Conservation (phyloP, 1,140 invertebrate species). For the Sminthurides bifidus region DNA sequence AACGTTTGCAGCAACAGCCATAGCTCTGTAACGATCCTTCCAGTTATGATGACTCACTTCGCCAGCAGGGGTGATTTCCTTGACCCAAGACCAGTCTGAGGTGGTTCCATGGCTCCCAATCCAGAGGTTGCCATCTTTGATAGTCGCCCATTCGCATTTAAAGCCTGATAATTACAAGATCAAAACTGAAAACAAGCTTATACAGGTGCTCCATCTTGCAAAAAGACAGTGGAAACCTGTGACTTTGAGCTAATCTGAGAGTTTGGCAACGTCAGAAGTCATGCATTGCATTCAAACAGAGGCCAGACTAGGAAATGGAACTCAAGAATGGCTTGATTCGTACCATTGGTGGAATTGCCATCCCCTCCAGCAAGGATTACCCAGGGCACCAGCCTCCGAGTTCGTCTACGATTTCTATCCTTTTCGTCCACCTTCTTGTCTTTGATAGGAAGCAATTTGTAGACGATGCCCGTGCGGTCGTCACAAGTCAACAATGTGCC, state of each 20-base stretch:
- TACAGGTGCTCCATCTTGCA: too few species aligned
- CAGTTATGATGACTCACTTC: constrained; percentile 68
- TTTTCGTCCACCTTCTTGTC: too few species aligned
- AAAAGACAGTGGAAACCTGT: too few species aligned
- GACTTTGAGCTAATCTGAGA: too few species aligned
- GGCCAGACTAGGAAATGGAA: neutral
- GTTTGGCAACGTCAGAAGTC: too few species aligned
- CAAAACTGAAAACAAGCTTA: neutral
- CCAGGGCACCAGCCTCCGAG: constrained; percentile 64
- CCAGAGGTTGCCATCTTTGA: constrained; percentile 78
- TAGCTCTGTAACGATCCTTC: constrained; percentile 47
- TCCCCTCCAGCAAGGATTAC: constrained; percentile 79
- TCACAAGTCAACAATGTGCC: constrained; percentile 82
- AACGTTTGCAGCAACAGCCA: constrained; percentile 47
- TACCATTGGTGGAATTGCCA: constrained; percentile 40
- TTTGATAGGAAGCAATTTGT: constrained; percentile 50
- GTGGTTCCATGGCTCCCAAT: constrained; percentile 73
- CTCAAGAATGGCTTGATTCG: neutral
- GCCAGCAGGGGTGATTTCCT: constrained; percentile 65
- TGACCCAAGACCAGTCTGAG: constrained; percentile 93
- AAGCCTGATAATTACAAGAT: constrained; percentile 51
- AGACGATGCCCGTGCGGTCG: constrained; percentile 90
- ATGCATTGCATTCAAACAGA: neutral
- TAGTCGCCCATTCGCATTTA: constrained; percentile 94
- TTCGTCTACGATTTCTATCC: constrained; percentile 33